Evolutionary conservation across 2,888 invertebrate genomes (phyloP).

Genomic region (Tipula unca): DNA sequence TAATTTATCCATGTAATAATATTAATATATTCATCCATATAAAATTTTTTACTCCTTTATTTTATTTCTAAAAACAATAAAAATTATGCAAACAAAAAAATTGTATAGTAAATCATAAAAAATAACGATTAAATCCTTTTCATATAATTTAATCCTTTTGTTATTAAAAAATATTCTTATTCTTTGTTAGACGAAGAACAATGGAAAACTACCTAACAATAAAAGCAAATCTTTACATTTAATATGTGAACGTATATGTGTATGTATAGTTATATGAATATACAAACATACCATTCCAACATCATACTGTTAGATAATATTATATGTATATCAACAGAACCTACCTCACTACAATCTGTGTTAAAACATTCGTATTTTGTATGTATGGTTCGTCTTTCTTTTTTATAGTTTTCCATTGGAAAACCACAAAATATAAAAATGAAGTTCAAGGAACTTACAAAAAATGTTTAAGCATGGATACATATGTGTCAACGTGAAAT

Average conservation of each 20-base stretch:
- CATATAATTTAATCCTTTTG: constrained; percentile 14
- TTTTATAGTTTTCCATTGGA: not conserved
- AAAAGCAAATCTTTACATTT: constrained; percentile 14
- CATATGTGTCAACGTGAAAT: not conserved
- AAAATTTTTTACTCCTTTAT: not conserved
- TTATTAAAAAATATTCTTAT: constrained; percentile 8
- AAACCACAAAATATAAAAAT: not conserved
- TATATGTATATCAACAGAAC: not conserved
- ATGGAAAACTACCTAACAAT: not conserved
- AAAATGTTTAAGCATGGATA: not conserved
- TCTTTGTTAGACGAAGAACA: not conserved
- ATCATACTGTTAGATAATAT: not conserved
- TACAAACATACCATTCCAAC: not conserved
- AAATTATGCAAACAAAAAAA: not conserved
- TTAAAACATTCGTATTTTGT: not conserved
- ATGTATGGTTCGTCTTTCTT: not conserved
- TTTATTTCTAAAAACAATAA: constrained; percentile 14
- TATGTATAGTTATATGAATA: not conserved
- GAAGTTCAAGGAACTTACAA: not conserved
- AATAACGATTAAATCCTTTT: constrained; percentile 3
- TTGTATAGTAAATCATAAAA: not conserved
- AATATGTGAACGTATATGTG: not conserved
- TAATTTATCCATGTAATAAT: not conserved
- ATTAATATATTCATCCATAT: not conserved
- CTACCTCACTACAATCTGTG: not conserved